phyloP scores from a whole-genome alignment of 2,113 vertebrate genomes.

The Ivindomyrus marchei region DNA sequence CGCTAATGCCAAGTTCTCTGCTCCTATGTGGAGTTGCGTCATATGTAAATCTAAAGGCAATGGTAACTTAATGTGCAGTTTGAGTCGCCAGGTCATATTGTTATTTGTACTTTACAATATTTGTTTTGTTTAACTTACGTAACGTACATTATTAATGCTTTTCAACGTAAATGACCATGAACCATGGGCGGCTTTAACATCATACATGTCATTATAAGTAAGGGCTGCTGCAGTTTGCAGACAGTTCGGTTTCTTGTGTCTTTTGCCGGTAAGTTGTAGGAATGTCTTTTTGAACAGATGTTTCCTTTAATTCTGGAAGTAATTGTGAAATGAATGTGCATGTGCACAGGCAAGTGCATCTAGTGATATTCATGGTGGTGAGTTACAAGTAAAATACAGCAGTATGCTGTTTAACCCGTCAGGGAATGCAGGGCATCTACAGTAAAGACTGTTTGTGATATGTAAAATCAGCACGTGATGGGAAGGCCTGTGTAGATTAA shows the following conservation, averaged over 20 bases:
- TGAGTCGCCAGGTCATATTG: background rate
- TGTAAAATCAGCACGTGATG: conserved; percentile 43
- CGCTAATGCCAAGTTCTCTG: background rate
- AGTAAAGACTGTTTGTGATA: conserved; percentile 32
- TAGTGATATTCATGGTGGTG: background rate
- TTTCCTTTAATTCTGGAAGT: background rate
- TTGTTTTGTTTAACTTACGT: background rate
- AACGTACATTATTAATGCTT: background rate
- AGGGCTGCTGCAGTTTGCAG: background rate
- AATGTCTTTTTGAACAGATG: background rate
- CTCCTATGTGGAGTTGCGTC: background rate
- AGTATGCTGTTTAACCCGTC: background rate
- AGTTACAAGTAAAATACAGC: background rate
- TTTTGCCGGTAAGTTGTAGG: too few relatives aligned
- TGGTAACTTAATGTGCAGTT: background rate
- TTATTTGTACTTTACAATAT: background rate
- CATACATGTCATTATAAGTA: background rate
- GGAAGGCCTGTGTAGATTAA: conserved; percentile 33
- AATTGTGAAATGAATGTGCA: conserved; percentile 30
- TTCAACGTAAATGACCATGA: background rate
- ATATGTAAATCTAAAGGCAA: background rate
- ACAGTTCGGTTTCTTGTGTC: background rate
- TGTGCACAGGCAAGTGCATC: background rate
- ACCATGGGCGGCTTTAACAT: background rate
- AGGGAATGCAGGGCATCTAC: background rate